Base-by-base conservation (phyloP, 1,140 invertebrate genomes). In the Contarinia nasturtii region DNA sequence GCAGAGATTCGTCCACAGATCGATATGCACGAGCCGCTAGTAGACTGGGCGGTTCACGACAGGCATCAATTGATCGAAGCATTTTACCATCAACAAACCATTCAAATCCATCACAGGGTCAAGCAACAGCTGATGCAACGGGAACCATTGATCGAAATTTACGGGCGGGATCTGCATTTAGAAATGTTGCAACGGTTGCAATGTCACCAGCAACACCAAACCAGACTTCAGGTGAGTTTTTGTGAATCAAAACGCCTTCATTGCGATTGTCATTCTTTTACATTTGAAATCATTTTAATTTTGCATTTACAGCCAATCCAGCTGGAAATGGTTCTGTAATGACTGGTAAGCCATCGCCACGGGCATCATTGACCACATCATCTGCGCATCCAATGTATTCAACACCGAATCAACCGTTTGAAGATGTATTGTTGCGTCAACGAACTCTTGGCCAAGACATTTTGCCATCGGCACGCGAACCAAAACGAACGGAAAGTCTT, bases 401-500 rank as follows among this genome's bases (percentile, higher is more conserved):
- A 37, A 60, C 53, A 45, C 55, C 55, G 43, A 58, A 57, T 50
- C 72, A 73, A 48, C 80, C 80, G 37, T 86, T 86, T 60, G 85
- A 88, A 56, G 84, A 86, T 43, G 76, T 82, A 18, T 71, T 84
- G 47, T 56, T 88, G 51, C 73, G 80, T 57, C 83, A 88, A 59
- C 71, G 82, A 53, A 78, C 71, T 48, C 71, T 88, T 44, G 84
- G 82, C 41, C 86, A 88, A 67, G 86, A 89, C 60, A 89, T 90
- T 59, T 76, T 86, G 56, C 81, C 84, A 33, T 84, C 84, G 55
- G 76, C 74, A 46, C 76, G 77, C 50, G 84, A 88, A 60, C 86
- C 86, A 36, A 89, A 89, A 62, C 71, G 88, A 53, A 91, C 87
- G 44, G 87, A 91, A 59, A 91, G 86, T 64, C 67, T 84, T 43